These are phyloP conservation scores for Synergus itoensis DNA, from an alignment of 2,888 invertebrate genomes.

Conservation along the genomic window DNA sequence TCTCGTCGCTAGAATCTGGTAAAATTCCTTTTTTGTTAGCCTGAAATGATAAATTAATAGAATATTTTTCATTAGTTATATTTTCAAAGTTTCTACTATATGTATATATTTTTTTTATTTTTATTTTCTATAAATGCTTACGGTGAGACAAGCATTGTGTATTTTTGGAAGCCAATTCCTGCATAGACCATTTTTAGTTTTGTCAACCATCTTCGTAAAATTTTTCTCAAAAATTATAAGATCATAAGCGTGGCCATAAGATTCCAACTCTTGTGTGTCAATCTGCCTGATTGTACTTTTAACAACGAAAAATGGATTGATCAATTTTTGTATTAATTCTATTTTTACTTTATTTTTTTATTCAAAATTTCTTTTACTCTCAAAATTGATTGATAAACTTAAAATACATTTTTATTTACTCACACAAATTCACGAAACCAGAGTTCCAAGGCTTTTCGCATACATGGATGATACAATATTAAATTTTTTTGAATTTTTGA, in stretches of 20 bases:
- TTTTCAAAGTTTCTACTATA: neutral
- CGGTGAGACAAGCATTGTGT: constrained; percentile 82
- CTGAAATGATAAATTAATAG: constrained; percentile 68
- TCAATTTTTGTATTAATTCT: constrained; percentile 24
- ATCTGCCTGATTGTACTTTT: constrained; percentile 82
- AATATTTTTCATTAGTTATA: neutral
- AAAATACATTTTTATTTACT: constrained; percentile 55
- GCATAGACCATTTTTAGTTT: constrained; percentile 83
- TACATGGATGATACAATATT: constrained; percentile 89
- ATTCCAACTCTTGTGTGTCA: constrained; percentile 81
- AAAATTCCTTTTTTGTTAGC: constrained; percentile 85
- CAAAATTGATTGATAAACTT: neutral
- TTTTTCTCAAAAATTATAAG: constrained; percentile 82
- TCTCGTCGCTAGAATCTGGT: constrained; percentile 80
- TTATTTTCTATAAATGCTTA: constrained; percentile 62
- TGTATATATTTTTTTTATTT: neutral
- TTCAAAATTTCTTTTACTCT: neutral
- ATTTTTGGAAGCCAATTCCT: constrained; percentile 84
- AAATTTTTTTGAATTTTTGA: constrained; percentile 82
- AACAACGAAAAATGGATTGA: constrained; percentile 57
- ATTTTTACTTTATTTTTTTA: constrained; percentile 30
- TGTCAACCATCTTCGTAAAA: constrained; percentile 82
- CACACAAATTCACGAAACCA: constrained; percentile 90
- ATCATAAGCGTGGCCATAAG: constrained; percentile 84
- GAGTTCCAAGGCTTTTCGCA: constrained; percentile 87